A percentile compares a stretch with the other conserved stretches of the same genome.
phyloP scores from a whole-genome alignment of 1,140 invertebrate genomes.

The Galleria mellonella region DNA sequence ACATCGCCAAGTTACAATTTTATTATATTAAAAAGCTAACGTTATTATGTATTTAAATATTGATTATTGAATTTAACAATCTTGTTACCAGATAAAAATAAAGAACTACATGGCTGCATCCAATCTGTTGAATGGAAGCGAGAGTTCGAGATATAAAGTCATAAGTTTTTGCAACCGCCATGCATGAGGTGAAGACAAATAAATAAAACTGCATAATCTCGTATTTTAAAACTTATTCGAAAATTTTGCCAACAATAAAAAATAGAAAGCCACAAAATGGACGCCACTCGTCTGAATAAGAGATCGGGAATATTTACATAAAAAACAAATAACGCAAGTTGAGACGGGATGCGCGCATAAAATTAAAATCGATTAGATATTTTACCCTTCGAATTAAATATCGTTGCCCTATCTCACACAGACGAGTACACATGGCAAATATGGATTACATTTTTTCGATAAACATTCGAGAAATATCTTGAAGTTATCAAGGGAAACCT shows the following conservation, averaged over 20 bases:
- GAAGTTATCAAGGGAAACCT: background rate
- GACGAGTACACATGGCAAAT: conserved; percentile 34
- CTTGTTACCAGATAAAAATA: too few relatives aligned
- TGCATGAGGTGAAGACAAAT: background rate
- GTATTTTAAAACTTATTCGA: background rate
- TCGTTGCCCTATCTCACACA: conserved; percentile 55
- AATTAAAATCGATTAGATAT: conserved; percentile 71
- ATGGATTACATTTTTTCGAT: conserved; percentile 15
- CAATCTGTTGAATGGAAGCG: too few relatives aligned
- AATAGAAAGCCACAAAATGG: conserved; percentile 38
- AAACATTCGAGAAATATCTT: conserved; percentile 13
- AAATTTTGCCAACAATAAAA: background rate
- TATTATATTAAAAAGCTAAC: too few relatives aligned
- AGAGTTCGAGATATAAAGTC: too few relatives aligned
- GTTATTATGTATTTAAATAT: too few relatives aligned
- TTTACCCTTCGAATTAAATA: conserved; percentile 72
- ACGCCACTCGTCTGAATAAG: conserved; percentile 49
- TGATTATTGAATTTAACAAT: too few relatives aligned
- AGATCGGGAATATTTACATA: conserved; percentile 67
- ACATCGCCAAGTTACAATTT: too few relatives aligned
- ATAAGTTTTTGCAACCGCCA: too few relatives aligned
- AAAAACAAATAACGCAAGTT: conserved; percentile 63
- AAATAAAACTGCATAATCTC: background rate
- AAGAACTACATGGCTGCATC: too few relatives aligned
- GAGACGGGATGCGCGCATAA: conserved; percentile 70